These are phyloP conservation scores for Anhinga rufa DNA, from an alignment of 2,113 vertebrate genomes.

Conservation along the genomic window DNA sequence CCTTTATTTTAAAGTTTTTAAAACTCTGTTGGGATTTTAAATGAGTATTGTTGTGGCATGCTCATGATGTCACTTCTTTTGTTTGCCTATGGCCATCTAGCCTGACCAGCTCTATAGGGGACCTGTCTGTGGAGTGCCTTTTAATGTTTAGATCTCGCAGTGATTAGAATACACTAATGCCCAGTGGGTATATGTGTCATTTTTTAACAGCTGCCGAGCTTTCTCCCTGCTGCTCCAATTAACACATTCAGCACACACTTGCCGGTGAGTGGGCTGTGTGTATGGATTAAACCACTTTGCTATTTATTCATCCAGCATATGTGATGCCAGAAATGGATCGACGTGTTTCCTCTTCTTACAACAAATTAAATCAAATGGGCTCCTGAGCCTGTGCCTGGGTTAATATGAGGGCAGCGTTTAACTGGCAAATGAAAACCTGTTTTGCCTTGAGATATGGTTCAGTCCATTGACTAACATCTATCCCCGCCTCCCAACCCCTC, in stretches of 20 bases:
- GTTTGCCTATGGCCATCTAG: conserved; percentile 25
- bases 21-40: conserved; percentile 17
- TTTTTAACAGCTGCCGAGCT: conserved; percentile 77
- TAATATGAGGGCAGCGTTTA: not conserved
- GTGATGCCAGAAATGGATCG: conserved; percentile 4
- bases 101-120: conserved; percentile 26
- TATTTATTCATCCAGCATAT: conserved; percentile 27
- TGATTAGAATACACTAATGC: conserved; percentile 71
- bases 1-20: not conserved
- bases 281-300: conserved; percentile 74
- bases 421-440: not conserved
- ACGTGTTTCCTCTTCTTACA: not conserved
- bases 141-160: conserved; percentile 70
- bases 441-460: conserved; percentile 68
- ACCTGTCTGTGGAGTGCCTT: conserved; percentile 58
- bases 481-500: conserved; percentile 68
- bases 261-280: conserved; percentile 68
- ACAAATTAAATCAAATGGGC: not conserved
- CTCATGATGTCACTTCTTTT: conserved; percentile 26
- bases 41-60: not conserved
- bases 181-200: conserved; percentile 75
- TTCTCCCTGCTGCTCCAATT: conserved; percentile 78
- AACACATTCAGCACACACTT: conserved; percentile 67
- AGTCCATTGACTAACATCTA: conserved; percentile 69
- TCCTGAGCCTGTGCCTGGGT: not conserved